Evolutionary conservation across 92 coral and sea anemone species (phyloP).

Genomic region (Epizoanthus rinbou): DNA sequence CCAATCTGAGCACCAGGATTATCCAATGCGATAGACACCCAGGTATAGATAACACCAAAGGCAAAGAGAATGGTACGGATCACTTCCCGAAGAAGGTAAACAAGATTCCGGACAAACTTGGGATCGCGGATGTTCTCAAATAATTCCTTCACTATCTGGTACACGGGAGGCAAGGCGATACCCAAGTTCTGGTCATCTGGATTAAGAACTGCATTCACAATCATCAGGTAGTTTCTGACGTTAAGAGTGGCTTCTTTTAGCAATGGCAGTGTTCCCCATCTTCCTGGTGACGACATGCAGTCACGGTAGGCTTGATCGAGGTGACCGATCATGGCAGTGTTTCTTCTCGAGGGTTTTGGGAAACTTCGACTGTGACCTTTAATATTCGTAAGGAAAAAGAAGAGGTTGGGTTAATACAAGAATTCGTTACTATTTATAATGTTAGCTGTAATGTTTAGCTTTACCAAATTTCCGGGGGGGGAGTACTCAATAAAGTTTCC

Average conservation of each 20-base stretch:
- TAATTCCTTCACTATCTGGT: background rate
- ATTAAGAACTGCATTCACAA: slow-evolving; percentile 42
- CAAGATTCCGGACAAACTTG: background rate
- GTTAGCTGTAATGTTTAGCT: no score
- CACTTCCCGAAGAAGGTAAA: slow-evolving; percentile 20
- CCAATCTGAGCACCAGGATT: slow-evolving; percentile 43
- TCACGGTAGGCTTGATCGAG: slow-evolving; percentile 47
- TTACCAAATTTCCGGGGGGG: no score
- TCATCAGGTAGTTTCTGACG: slow-evolving; percentile 44
- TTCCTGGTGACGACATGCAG: background rate
- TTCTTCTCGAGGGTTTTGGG: background rate
- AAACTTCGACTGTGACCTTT: background rate
- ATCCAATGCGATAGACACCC: slow-evolving; percentile 29
- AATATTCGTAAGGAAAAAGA: background rate
- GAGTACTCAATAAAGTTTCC: no score
- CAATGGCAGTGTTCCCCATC: background rate
- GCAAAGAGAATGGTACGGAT: slow-evolving; percentile 20
- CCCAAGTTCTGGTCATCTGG: slow-evolving; percentile 21
- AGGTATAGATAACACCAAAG: slow-evolving; percentile 46
- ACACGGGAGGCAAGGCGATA: slow-evolving; percentile 26
- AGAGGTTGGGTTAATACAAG: background rate
- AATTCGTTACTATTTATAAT: no score
- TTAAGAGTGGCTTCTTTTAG: slow-evolving; percentile 42
- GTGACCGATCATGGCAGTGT: slow-evolving; percentile 49
- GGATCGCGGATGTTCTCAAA: background rate